These are phyloP conservation scores for Cosmia trapezina DNA, from an alignment of 2,888 invertebrate genomes.

Conservation along the genomic window DNA sequence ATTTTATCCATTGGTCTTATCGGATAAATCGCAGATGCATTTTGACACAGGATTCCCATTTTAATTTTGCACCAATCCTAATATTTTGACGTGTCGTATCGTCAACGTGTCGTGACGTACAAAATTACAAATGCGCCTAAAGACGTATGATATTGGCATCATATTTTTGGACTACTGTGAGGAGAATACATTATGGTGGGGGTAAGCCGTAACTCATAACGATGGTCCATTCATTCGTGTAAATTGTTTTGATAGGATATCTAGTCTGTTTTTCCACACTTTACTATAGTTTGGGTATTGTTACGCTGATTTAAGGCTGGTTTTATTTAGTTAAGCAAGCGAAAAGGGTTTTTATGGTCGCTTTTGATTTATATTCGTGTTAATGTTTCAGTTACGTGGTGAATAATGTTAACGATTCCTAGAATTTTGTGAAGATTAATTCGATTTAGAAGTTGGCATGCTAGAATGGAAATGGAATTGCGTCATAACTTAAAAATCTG, in stretches of 20 bases:
- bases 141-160: constrained; percentile 54
- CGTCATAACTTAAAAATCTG: not conserved
- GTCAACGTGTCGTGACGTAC: constrained; percentile 16
- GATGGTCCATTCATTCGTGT: constrained; percentile 56
- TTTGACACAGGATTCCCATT: not conserved
- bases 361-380: constrained; percentile 27
- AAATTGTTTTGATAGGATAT: constrained; percentile 60
- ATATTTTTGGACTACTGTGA: constrained; percentile 58
- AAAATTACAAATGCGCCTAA: constrained; percentile 39
- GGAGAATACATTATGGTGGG: constrained; percentile 54
- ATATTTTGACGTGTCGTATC: not conserved
- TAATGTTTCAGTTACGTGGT: constrained; percentile 21
- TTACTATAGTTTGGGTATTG: constrained; percentile 45
- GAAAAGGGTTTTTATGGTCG: constrained; percentile 30
- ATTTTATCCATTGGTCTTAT: no score
- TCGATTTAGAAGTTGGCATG: not conserved
- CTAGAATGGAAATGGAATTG: not conserved
- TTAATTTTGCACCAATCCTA: no score
- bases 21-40: not conserved
- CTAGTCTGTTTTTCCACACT: constrained; percentile 43
- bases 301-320: constrained; percentile 36
- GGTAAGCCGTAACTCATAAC: constrained; percentile 31
- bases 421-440: not conserved
- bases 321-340: constrained; percentile 51
- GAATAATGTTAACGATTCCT: not conserved